Percentiles rank a stretch among this genome's conserved stretches.
These are phyloP conservation scores for Rhinoraja longicauda DNA, from an alignment of 2,797 vertebrate species.

Conservation along the genomic window DNA sequence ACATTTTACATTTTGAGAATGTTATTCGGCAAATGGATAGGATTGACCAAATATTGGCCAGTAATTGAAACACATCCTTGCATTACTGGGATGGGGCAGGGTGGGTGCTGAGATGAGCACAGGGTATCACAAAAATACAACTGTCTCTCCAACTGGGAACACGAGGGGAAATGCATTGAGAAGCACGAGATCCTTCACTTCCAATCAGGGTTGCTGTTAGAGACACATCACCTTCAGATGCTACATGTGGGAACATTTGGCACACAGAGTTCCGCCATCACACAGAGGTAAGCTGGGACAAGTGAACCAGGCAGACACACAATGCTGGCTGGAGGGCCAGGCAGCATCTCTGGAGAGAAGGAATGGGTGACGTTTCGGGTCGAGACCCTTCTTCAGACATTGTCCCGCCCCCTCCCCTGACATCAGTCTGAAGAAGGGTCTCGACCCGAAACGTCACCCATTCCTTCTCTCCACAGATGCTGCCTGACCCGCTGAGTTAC, in stretches of 20 bases:
- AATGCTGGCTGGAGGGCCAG: no score
- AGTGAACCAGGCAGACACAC: not conserved
- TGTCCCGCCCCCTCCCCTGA: no score
- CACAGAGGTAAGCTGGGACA: not conserved
- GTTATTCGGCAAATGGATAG: conserved; percentile 59
- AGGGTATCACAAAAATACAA: conserved; percentile 39
- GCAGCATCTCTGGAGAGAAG: no score
- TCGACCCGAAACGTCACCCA: no score
- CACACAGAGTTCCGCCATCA: conserved; percentile 49
- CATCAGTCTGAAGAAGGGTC: no score
- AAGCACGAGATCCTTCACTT: conserved; percentile 70
- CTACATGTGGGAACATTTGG: conserved; percentile 57
- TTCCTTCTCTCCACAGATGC: no score
- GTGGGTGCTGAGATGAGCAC: not conserved
- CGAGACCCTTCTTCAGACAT: no score
- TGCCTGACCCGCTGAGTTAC: no score
- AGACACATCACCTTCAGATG: conserved; percentile 51
- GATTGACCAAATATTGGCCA: conserved; percentile 82
- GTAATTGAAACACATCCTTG: conserved; percentile 77
- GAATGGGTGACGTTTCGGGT: no score
- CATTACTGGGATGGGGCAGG: conserved; percentile 56
- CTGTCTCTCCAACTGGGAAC: conserved; percentile 26
- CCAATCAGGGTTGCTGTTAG: conserved; percentile 53
- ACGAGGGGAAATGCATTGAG: conserved; percentile 43
- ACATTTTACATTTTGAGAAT: conserved; percentile 68